Evolutionary conservation across 64 coral and sea anemone genomes (phyloP).

Genomic region (Montipora efflorescens): DNA sequence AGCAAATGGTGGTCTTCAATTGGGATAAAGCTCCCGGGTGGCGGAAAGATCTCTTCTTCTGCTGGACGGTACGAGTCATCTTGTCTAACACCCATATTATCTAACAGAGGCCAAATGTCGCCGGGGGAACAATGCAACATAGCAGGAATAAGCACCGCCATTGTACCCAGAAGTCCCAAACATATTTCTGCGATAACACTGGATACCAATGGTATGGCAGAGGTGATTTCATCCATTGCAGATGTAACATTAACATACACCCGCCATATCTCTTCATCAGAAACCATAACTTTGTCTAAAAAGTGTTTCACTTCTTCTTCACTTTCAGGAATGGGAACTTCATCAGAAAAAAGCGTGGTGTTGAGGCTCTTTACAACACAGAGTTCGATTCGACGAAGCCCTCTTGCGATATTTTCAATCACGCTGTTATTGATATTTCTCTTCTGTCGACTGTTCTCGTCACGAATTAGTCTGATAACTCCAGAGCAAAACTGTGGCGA

Average conservation of each 20-base stretch:
- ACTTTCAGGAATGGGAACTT: slow-evolving; percentile 41
- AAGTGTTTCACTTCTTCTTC: slow-evolving; percentile 37
- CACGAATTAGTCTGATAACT: slow-evolving; percentile 6
- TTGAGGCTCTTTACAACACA: not conserved
- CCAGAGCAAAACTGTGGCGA: not conserved
- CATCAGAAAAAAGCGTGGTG: slow-evolving; percentile 45
- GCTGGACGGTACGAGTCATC: slow-evolving; percentile 60
- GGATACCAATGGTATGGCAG: not conserved
- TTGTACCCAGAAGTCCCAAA: slow-evolving; percentile 2
- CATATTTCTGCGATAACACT: not conserved
- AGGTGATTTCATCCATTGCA: not conserved
- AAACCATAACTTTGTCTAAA: slow-evolving; percentile 22
- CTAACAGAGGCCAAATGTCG: slow-evolving; percentile 45
- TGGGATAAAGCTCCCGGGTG: slow-evolving; percentile 60
- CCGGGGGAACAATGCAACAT: not conserved
- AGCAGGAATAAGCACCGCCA: not conserved
- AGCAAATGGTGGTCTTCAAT: slow-evolving; percentile 63
- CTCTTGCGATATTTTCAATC: not conserved
- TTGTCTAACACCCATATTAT: slow-evolving; percentile 4
- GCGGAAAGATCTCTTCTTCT: slow-evolving; percentile 6
- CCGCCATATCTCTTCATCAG: slow-evolving; percentile 7
- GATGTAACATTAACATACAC: slow-evolving; percentile 43
- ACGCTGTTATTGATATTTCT: not conserved
- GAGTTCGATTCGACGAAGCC: slow-evolving; percentile 6
- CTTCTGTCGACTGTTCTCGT: not conserved